A percentile compares a stretch with the other conserved stretches of the same genome.
phyloP scores from a whole-genome alignment of 2,797 vertebrate species.

The Cirrhinus molitorella region DNA sequence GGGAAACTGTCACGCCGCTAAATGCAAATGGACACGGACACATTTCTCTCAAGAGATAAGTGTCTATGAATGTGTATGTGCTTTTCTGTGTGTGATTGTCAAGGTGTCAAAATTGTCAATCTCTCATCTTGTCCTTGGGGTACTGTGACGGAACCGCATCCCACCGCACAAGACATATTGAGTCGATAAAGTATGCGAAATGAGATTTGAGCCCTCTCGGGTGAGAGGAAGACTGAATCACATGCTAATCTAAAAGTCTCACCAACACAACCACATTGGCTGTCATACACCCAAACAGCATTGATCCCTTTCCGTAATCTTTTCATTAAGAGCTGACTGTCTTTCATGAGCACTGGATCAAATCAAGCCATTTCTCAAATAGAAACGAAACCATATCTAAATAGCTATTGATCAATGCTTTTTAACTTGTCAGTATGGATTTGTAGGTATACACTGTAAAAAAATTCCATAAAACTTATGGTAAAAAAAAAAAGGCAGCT shows the following conservation, averaged over 20 bases:
- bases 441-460: neutral
- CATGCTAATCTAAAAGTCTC: constrained; percentile 38
- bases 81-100: constrained; percentile 2
- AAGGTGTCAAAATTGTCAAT: constrained; percentile 45
- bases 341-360: constrained; percentile 11
- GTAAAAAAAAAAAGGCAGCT: too few relatives aligned
- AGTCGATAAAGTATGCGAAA: constrained; percentile 66
- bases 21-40: constrained; percentile 33
- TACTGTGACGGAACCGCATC: constrained; percentile 51
- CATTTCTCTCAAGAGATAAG: constrained; percentile 36
- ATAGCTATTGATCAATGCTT: neutral
- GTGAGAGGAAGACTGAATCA: constrained; percentile 57
- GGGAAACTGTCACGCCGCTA: constrained; percentile 22
- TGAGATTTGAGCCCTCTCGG: constrained; percentile 67
- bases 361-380: neutral
- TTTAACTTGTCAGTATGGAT: neutral
- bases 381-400: neutral
- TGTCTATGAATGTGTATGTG: constrained; percentile 5
- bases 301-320: constrained; percentile 21
- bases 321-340: constrained; percentile 34
- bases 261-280: constrained; percentile 19
- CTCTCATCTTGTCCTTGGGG: constrained; percentile 59
- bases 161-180: constrained; percentile 63
- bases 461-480: too few relatives aligned
- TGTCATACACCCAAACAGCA: neutral